A percentile compares a stretch with the other conserved stretches of the same genome.
phyloP scores from a whole-genome alignment of 2,888 invertebrate genomes.

The Dasysyrphus tricinctus region DNA sequence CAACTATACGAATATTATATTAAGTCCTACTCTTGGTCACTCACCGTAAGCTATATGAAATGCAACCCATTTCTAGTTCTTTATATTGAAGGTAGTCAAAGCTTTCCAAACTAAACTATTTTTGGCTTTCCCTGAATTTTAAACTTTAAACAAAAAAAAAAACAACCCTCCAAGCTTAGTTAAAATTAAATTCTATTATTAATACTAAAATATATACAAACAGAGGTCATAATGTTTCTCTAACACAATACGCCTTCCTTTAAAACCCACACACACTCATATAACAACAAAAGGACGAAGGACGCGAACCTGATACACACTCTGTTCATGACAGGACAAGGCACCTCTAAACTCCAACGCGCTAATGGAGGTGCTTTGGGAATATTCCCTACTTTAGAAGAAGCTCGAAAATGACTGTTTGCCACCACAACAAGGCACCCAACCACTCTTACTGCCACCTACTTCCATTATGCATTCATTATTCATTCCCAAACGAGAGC shows the following conservation, averaged over 20 bases:
- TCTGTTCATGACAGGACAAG: slow-evolving; percentile 25
- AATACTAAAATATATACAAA: neutral
- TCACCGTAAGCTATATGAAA: too few relatives aligned
- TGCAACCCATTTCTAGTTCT: too few relatives aligned
- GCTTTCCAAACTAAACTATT: too few relatives aligned
- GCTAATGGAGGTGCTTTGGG: slow-evolving; percentile 31
- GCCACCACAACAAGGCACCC: slow-evolving; percentile 47
- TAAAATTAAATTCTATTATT: neutral
- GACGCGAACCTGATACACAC: neutral
- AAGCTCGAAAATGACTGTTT: slow-evolving; percentile 54
- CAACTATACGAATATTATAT: too few relatives aligned
- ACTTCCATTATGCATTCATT: slow-evolving; percentile 73
- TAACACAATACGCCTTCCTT: neutral
- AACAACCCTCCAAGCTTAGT: too few relatives aligned
- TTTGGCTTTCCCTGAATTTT: too few relatives aligned
- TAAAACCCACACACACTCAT: neutral
- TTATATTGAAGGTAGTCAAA: too few relatives aligned
- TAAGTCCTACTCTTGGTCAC: too few relatives aligned
- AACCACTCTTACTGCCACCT: slow-evolving; percentile 66
- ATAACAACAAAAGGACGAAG: neutral
- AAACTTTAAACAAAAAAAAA: too few relatives aligned
- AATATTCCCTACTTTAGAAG: slow-evolving; percentile 13
- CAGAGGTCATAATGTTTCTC: neutral
- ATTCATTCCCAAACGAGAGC: slow-evolving; percentile 55
- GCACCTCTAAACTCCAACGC: slow-evolving; percentile 35